Base-by-base conservation (phyloP, 2,888 invertebrate species). In the Meiosimyza decipiens region DNA sequence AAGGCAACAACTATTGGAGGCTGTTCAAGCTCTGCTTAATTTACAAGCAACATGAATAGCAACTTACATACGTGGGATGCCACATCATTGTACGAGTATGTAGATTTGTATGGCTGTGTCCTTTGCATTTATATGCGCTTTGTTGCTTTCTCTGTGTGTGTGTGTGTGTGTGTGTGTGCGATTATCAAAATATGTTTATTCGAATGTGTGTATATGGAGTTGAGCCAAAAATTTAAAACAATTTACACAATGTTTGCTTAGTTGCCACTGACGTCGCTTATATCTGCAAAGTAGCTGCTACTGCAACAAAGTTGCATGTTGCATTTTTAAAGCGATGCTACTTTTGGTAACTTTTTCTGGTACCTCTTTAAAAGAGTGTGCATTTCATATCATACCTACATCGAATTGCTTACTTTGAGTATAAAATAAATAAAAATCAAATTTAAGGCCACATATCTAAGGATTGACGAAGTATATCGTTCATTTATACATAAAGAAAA, bases 201-300 rank as follows among this genome's bases (percentile, higher is more conserved):
- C 62, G 74, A 71, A 73, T 75, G 71, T 77, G 77, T 73, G 72
- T 72, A 33, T 60, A 60, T 69, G 60, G 51, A 60, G n/a, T 60
- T 51, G 60, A 69, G 60, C 69, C 67, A 67, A 71, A 77, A 76
- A 76, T 77, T 77, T 76, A 74, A 77, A 77, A 76, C 76, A 77
- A 75, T 76, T 76, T 77, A 75, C 76, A 76, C 76, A 74, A 72
- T 75, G 75, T 77, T 77, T 77, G 28, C 51, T 64, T 51, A 64
- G 64, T 28, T 51, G 64, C 28, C 55, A 18, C 40, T 51, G 40
- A 18, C 22, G 13, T 4, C 13, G 16, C 6, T 64, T n/a, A 15
- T 12, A 11, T 63, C 7, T n/a, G 16, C 7, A 51, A 50, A 3
- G 50, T 33, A 18, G 49, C 22, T 49, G 18, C 51, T 47, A 18